Base-by-base conservation (phyloP, 2,888 invertebrate genomes). In the Papilio gigon region DNA sequence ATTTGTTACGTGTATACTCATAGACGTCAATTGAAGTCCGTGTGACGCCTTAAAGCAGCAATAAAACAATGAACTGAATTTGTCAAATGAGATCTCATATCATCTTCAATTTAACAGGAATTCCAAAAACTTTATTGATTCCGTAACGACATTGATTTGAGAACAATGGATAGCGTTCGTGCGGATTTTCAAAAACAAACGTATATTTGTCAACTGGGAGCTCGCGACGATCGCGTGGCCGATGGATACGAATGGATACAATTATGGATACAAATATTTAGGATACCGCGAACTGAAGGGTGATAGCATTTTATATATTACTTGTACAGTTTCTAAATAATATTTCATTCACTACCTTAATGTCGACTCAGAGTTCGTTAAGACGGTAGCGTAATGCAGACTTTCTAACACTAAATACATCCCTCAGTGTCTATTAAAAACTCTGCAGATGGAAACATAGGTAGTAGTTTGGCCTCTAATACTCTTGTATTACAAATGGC, bases 201-300 rank as follows among this genome's bases (percentile, higher is more conserved):
- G 33, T 17, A 50, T 61, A 67, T 67, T 67, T 67, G 67, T 67
- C 60, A 61, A 67, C 67, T 53, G 30, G 9, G 17, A 35, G 53
- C 53, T 37, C 64, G 56, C 56, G 65, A 22, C 35, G 25, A 53
- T 47, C 50, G 50, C 53, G 30, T 53, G 25, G 50, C 33, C 50
- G 37, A 50, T 61, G 37, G 42, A 22, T 44, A 30, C 30, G 42
- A 53, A 53, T 53, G n/a, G 53, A 53, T 53, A 53, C 50, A 50
- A 47, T 22, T 47, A 47, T 20, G 47, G 47, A 47, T 47, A 47
- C 22, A 53, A 53, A 53, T 53, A 53, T 9, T 53, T 53, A n/a
- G 53, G 53, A 53, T 53, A 53, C 53, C 53, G 14, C 30, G n/a
- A 53, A 53, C n/a, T 30, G 11, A 9, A 4, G 37, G 14, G 12